Evolutionary conservation across 2,113 vertebrate genomes (phyloP), one percentile per base, ranked within the genome.

Genomic region (Alligator mississippiensis): DNA sequence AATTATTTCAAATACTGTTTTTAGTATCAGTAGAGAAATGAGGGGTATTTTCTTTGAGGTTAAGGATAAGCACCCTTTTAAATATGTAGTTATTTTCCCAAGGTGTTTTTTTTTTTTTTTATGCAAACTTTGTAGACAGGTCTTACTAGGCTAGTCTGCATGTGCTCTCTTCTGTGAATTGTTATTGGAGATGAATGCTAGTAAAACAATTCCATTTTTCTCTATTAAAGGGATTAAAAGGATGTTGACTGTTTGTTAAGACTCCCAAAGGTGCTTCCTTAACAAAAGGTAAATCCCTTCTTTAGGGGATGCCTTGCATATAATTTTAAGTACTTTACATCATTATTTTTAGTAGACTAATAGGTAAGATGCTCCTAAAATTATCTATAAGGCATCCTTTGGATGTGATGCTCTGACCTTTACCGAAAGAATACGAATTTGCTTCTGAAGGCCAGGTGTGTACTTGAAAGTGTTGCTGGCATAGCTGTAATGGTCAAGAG

Each of bases 1-100:
- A 64, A 96, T 88, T 93, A 68, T 92, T 93, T 95, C 95, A 66
- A 79, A 77, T 77, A 70, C 92, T 96, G 55, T 95, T 87, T 97
- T 92, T 96, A 93, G 82, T 54, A 38, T 47, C 28, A 66, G 8
- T 76, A 80, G 84, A 85, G 75, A 80, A 19, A 79, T 91, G n/a
- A 61, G 64, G 68, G 89, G 58, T 72, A 55, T 74, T 11, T 76
- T n/a, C 90, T 87, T 47, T 75, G 87, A 84, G 75, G 61, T 82
- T 84, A 30, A 77, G 88, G 84, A 38, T 90, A 47, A 85, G 28
- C 28, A 55, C 59, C 93, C 90, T 96, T 27, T 72, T 84, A 60
- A 93, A 95, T 58, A 80, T 0, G 1, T 90, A 90, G 88, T 30
- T 94, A 60, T 84, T 93, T 84, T 64, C 80, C 55, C 1, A 0